Evolutionary conservation across 2,113 vertebrate genomes (phyloP).

Genomic region (Lates calcarifer): DNA sequence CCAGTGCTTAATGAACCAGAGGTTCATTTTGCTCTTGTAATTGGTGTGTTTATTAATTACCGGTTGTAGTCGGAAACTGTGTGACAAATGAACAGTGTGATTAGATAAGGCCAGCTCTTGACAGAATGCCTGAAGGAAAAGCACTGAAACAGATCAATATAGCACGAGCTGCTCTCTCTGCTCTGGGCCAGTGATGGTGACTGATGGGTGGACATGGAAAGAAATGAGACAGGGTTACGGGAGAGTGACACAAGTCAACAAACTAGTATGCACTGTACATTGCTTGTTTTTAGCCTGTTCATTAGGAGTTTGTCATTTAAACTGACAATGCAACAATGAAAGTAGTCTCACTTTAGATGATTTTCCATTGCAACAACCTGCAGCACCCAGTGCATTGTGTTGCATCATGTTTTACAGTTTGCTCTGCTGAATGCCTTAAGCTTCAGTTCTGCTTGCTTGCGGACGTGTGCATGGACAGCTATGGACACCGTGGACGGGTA

Average conservation of each 20-base stretch:
- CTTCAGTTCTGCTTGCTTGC: too few species aligned
- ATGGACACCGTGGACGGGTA: too few species aligned
- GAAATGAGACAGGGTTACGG: slow-evolving; percentile 38
- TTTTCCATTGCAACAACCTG: background rate
- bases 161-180: slow-evolving; percentile 63
- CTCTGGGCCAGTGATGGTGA: slow-evolving; percentile 44
- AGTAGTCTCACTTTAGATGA: background rate
- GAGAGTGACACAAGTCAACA: slow-evolving; percentile 1
- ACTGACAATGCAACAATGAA: background rate
- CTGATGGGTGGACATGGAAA: slow-evolving; percentile 58
- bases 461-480: too few species aligned
- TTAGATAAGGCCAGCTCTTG: slow-evolving; percentile 71
- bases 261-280: background rate
- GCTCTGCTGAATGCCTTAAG: too few species aligned
- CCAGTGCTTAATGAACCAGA: slow-evolving; percentile 60
- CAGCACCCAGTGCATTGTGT: background rate
- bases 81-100: slow-evolving; percentile 71
- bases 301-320: background rate
- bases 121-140: slow-evolving; percentile 60
- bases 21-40: slow-evolving; percentile 65
- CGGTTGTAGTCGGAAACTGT: slow-evolving; percentile 46
- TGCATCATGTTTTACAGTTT: background rate
- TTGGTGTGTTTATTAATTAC: slow-evolving; percentile 72
- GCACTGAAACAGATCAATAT: slow-evolving; percentile 66
- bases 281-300: background rate